Evolutionary conservation across 2,888 invertebrate genomes (phyloP), one percentile per base, ranked within the genome.

Genomic region (Cactoblastis cactorum): DNA sequence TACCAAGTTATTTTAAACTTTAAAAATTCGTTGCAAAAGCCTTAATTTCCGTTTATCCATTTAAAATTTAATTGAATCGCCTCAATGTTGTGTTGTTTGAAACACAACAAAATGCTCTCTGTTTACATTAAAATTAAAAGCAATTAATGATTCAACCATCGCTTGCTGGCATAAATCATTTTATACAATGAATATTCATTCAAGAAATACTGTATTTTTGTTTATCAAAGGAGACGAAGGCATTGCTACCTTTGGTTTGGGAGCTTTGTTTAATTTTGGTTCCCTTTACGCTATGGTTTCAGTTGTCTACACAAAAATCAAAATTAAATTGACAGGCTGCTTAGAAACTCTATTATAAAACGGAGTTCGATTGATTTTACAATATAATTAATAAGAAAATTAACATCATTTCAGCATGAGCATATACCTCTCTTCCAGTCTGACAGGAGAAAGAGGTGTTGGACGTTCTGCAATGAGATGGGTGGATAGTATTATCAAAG

Each of bases 111-210:
- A 43, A 43, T 43, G 28, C 43, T 15, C 50, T 50, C 52, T 39
- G 45, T 53, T 54, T 57, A 49, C 52, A 53, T 55, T 54, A 53
- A 52, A 53, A 53, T 49, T 51, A 49, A 57, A 49, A 47, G 50
- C 55, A 52, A 45, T 54, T 54, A 52, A 48, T 52, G 53, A 37
- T 24, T 34, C 51, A 53, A 56, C 54, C 52, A 50, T 35, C 11
- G 34, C 15, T 35, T 35, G 50, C 22, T 14, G 38, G 34, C 51
- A 70, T 76, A 69, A 74, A 74, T 77, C 66, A 70, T 67, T 67
- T 62, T 39, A 51, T 61, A 67, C 62, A 63, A 71, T 77, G 74
- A 76, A 77, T 78, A 76, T 75, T 77, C 74, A 75, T 74, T 55
- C 56, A 54, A 45, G 49, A 53, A 58, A 61, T 69, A 67, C 67